Evolutionary conservation across 2,113 vertebrate genomes (phyloP).

Genomic region (Pteropus alecto): DNA sequence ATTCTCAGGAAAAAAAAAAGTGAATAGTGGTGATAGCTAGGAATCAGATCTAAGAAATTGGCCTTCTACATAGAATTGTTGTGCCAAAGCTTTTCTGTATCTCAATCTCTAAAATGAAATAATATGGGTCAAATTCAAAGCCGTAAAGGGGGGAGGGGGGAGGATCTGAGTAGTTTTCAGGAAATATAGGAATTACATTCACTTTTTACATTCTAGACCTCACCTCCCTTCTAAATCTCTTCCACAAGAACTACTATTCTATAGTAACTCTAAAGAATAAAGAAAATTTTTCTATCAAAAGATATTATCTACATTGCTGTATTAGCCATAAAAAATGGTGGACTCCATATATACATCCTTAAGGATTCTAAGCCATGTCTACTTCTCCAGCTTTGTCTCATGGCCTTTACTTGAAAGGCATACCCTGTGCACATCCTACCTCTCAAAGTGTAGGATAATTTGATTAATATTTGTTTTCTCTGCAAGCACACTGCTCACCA

Average conservation of each 20-base stretch:
- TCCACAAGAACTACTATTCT: background rate
- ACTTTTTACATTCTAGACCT: background rate
- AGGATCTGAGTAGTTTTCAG: background rate
- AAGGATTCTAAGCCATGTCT: background rate
- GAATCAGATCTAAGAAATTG: background rate
- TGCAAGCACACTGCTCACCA: background rate
- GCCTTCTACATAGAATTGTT: background rate
- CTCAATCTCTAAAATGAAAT: background rate
- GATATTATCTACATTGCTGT: background rate
- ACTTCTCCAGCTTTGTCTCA: background rate
- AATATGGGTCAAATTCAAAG: background rate
- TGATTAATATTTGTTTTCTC: background rate
- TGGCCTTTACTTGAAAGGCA: background rate
- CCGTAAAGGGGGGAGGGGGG: background rate
- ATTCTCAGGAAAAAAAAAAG: background rate
- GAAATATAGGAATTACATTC: conserved; percentile 1
- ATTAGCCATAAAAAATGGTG: background rate
- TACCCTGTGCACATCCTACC: background rate
- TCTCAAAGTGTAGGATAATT: background rate
- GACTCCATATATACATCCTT: background rate
- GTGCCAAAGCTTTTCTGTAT: background rate
- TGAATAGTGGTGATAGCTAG: background rate
- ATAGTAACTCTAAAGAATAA: background rate
- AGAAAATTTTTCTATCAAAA: conserved; percentile 16
- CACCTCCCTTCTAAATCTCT: background rate